These are phyloP conservation scores for Grammomys dolichurus DNA, from an alignment of 2,113 vertebrate species.

Conservation along the genomic window DNA sequence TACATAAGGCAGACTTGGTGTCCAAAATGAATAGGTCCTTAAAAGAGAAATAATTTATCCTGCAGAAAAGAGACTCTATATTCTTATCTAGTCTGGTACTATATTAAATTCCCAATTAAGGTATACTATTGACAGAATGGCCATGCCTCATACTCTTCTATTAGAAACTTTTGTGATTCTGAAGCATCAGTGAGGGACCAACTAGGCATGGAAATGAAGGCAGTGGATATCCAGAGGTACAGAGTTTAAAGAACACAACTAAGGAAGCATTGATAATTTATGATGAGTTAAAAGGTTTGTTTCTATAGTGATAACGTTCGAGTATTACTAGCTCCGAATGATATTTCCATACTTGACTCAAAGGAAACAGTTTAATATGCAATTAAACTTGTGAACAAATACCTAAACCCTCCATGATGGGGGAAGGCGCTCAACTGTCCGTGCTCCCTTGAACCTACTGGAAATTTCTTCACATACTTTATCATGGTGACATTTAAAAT, in stretches of 20 bases:
- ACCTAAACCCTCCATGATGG: background rate
- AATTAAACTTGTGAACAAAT: constrained; percentile 66
- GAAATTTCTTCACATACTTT: constrained; percentile 28
- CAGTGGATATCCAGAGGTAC: background rate
- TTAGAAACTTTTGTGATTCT: background rate
- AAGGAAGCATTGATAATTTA: constrained; percentile 27
- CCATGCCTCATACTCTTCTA: background rate
- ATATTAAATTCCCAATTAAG: background rate
- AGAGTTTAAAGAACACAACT: constrained; percentile 11
- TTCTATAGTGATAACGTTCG: constrained; percentile 56
- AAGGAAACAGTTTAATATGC: constrained; percentile 60
- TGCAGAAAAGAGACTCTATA: background rate
- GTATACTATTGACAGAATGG: accelerated
- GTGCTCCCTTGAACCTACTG: constrained; percentile 18
- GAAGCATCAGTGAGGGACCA: background rate
- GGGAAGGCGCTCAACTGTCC: background rate
- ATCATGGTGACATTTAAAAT: constrained; percentile 72
- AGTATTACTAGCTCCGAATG: constrained; percentile 2
- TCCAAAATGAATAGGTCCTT: background rate
- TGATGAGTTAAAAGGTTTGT: constrained; percentile 28
- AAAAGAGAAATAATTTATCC: background rate
- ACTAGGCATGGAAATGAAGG: background rate
- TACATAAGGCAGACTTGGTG: background rate
- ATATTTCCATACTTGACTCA: background rate
- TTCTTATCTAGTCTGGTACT: background rate